phyloP scores from a whole-genome alignment of 2,797 vertebrate genomes.

The Austrolebias charrua region DNA sequence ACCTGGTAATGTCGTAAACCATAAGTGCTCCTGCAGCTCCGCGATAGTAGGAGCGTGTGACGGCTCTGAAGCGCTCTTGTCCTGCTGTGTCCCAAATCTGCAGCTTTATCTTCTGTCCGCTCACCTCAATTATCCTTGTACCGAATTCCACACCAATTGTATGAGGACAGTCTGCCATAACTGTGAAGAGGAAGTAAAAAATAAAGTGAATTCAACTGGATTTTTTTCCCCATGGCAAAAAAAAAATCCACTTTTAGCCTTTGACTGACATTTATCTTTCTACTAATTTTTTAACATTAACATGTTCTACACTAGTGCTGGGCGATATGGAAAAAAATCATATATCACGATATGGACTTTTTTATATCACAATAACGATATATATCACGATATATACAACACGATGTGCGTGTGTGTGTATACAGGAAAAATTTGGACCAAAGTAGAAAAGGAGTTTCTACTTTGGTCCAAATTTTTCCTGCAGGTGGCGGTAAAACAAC shows the following conservation, averaged over 20 bases:
- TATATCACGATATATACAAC: no score
- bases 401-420: no score
- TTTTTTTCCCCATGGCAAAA: background rate
- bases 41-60: conserved; percentile 98
- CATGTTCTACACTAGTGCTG: no score
- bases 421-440: no score
- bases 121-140: conserved; percentile 99
- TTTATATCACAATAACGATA: no score
- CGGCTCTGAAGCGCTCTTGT: conserved; percentile 96
- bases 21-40: conserved; percentile 98
- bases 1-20: conserved; percentile 99
- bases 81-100: conserved; percentile 99
- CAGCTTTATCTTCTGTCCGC: conserved; percentile 99
- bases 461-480: no score
- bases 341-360: no score
- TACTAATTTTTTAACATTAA: no score
- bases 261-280: background rate
- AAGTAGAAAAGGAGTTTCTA: no score
- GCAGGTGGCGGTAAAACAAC: no score
- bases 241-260: background rate
- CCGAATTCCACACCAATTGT: conserved; percentile 99
- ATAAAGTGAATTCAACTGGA: background rate
- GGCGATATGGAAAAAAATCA: no score
- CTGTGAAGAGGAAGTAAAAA: conserved; percentile 66
- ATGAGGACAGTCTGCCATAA: conserved; percentile 99